phyloP scores from a whole-genome alignment of 2,888 invertebrate species.

The Orthonychiurus folsomi region DNA sequence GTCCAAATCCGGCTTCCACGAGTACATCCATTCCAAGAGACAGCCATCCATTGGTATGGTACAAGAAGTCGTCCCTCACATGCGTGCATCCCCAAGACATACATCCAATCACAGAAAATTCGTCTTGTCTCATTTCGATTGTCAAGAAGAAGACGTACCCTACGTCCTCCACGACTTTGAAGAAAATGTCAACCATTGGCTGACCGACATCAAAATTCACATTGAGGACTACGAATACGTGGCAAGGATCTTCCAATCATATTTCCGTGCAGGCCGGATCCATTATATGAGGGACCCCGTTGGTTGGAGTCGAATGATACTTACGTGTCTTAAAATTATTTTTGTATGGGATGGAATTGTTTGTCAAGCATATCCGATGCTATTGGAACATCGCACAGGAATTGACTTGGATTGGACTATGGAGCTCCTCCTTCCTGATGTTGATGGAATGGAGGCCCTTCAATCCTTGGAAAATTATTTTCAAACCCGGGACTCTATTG shows the following conservation, averaged over 20 bases:
- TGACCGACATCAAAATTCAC: not conserved
- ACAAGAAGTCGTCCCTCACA: not conserved
- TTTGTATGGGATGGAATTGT: slow-evolving; percentile 1
- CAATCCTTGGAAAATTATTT: not conserved
- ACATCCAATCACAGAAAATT: not conserved
- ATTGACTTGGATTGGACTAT: slow-evolving; percentile 7
- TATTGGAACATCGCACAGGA: slow-evolving; percentile 16
- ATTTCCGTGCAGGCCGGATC: not conserved
- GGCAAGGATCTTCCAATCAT: not conserved
- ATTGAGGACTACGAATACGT: slow-evolving; percentile 2
- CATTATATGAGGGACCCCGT: not conserved
- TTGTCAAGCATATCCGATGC: not conserved
- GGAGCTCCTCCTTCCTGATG: slow-evolving; percentile 11
- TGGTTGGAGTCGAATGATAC: not conserved
- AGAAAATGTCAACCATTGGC: not conserved
- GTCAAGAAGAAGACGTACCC: not conserved
- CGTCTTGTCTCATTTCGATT: not conserved
- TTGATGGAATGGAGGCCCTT: not conserved
- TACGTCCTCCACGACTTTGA: not conserved
- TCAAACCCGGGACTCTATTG: not conserved
- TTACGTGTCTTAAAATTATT: not conserved
- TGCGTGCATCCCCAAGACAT: not conserved
- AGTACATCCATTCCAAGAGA: not conserved
- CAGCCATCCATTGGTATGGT: not conserved
- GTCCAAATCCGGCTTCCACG: not conserved